Evolutionary conservation across 1,140 invertebrate species (phyloP).

Genomic region (Bombus sibiricus): DNA sequence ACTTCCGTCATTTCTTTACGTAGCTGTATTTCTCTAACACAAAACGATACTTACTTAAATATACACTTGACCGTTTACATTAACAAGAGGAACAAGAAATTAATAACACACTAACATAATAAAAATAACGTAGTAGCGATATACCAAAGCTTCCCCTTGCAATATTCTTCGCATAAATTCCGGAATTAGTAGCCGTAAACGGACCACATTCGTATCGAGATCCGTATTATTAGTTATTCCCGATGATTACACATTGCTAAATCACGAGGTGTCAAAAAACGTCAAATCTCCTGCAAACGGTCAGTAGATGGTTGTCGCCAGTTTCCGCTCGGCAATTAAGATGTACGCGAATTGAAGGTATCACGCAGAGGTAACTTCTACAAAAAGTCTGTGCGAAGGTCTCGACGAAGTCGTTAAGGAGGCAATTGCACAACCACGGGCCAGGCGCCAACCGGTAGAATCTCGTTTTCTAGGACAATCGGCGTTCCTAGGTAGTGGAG

Average conservation of each 20-base stretch:
- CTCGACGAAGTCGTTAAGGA: constrained; percentile 50
- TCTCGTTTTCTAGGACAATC: constrained; percentile 70
- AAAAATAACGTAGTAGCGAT: not conserved
- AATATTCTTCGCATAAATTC: not conserved
- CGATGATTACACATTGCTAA: not conserved
- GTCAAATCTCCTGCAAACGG: not conserved
- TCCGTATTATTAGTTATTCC: not conserved
- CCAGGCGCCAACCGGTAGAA: constrained; percentile 61
- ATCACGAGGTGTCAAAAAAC: not conserved
- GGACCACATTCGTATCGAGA: not conserved
- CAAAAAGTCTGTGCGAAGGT: constrained; percentile 36
- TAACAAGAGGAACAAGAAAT: not conserved
- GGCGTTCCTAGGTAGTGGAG: constrained; percentile 41
- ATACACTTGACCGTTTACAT: not conserved
- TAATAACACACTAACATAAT: not conserved
- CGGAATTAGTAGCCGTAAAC: constrained; percentile 6
- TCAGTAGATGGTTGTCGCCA: not conserved
- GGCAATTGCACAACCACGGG: constrained; percentile 53
- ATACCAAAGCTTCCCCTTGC: not conserved
- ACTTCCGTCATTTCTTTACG: not conserved
- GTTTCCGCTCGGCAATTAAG: constrained; percentile 39
- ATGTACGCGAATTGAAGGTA: not conserved
- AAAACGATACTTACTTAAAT: too few species aligned
- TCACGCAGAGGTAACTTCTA: constrained; percentile 18
- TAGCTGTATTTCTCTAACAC: not conserved